These are phyloP conservation scores for Lithobates pipiens DNA, from an alignment of 2,797 vertebrate species.

Conservation along the genomic window DNA sequence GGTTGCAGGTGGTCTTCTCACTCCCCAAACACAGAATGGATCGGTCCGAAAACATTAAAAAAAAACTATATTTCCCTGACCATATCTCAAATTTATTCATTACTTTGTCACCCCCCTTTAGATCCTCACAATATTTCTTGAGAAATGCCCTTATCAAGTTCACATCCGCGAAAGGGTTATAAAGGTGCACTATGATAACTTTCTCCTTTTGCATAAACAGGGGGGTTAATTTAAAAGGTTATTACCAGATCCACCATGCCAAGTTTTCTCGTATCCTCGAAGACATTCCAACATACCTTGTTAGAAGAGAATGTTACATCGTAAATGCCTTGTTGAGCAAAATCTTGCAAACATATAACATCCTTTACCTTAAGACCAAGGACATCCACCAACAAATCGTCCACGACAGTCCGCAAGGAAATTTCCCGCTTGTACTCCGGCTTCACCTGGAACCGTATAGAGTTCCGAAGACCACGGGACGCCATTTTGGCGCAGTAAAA, in stretches of 20 bases:
- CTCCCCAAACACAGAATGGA: accelerated
- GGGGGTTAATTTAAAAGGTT: too few relatives aligned
- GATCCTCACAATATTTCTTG: neutral
- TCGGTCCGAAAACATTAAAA: neutral
- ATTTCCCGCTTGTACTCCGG: too few relatives aligned
- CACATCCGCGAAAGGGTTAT: too few relatives aligned
- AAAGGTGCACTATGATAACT: neutral
- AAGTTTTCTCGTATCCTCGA: neutral
- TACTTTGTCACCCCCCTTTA: neutral
- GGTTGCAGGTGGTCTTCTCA: too few relatives aligned
- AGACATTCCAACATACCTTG: neutral
- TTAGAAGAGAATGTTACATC: accelerated
- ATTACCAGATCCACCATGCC: accelerated
- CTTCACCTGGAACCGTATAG: too few relatives aligned
- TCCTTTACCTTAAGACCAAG: too few relatives aligned
- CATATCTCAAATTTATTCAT: neutral
- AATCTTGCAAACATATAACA: neutral
- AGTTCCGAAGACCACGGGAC: too few relatives aligned
- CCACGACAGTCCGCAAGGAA: too few relatives aligned
- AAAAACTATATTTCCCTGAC: neutral
- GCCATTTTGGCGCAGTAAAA: too few relatives aligned
- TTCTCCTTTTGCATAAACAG: neutral
- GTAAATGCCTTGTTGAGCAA: neutral
- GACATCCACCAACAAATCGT: too few relatives aligned
- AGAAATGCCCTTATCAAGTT: neutral